These are phyloP conservation scores for Parauchenoglanis ngamensis DNA, from an alignment of 2,797 vertebrate genomes.

Conservation along the genomic window DNA sequence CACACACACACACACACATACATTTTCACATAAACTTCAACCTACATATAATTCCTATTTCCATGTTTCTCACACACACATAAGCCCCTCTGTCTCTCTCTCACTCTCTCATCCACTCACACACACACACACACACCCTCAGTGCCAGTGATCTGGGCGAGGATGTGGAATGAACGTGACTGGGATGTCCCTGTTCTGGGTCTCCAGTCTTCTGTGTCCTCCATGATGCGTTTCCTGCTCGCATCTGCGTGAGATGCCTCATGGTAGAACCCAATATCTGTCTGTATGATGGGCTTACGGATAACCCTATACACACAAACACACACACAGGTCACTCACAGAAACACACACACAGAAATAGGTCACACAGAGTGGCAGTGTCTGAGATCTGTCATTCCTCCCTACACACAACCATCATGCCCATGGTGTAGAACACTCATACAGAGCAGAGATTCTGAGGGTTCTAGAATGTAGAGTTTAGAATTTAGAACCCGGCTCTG, in stretches of 20 bases:
- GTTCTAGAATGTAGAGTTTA: neutral
- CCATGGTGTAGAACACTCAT: too few relatives aligned
- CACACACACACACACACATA: neutral
- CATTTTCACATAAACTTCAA: too few relatives aligned
- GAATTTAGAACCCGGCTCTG: neutral
- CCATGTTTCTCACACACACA: too few relatives aligned
- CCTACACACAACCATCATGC: neutral
- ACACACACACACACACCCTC: slow-evolving; percentile 65
- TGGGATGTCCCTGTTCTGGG: slow-evolving; percentile 91
- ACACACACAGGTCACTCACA: slow-evolving; percentile 18
- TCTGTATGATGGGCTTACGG: slow-evolving; percentile 87
- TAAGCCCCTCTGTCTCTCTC: too few relatives aligned
- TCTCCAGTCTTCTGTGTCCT: slow-evolving; percentile 97
- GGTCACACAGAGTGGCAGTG: neutral
- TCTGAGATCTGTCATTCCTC: neutral
- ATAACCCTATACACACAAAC: slow-evolving; percentile 74
- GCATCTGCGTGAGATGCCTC: slow-evolving; percentile 87
- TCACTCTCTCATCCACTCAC: neutral
- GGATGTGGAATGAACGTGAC: slow-evolving; percentile 96
- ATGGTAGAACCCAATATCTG: slow-evolving; percentile 93
- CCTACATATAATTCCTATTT: too few relatives aligned
- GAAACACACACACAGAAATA: neutral
- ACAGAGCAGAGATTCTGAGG: neutral
- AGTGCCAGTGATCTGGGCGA: slow-evolving; percentile 96
- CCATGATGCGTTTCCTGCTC: slow-evolving; percentile 92